These are phyloP conservation scores for Digitonthophagus gazella DNA, from an alignment of 2,888 invertebrate species.

Conservation along the genomic window DNA sequence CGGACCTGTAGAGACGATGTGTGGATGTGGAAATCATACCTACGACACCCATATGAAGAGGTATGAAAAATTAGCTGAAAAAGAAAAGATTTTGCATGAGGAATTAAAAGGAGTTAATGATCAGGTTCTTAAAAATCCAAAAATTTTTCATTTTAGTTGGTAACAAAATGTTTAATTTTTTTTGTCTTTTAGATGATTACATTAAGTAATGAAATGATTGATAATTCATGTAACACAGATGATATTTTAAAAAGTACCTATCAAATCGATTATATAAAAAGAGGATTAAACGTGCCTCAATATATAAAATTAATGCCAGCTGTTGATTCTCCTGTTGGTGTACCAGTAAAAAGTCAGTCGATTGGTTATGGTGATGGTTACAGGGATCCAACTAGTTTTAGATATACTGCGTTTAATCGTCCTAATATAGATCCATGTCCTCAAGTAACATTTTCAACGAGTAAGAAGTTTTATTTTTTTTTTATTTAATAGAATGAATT, in stretches of 20 bases:
- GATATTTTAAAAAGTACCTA: slow-evolving; percentile 64
- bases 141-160: too few species aligned
- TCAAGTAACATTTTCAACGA: slow-evolving; percentile 43
- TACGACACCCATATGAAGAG: slow-evolving; percentile 61
- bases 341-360: slow-evolving; percentile 58
- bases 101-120: slow-evolving; percentile 45
- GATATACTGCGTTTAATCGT: slow-evolving; percentile 55
- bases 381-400: slow-evolving; percentile 63
- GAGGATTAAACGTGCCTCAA: slow-evolving; percentile 56
- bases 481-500: background rate
- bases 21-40: slow-evolving; percentile 63
- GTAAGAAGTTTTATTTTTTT: slow-evolving; percentile 36
- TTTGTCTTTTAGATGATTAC: slow-evolving; percentile 56
- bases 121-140: too few species aligned
- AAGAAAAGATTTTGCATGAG: slow-evolving; percentile 59
- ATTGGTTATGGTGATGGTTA: slow-evolving; percentile 60
- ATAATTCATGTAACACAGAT: slow-evolving; percentile 62
- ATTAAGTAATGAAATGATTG: slow-evolving; percentile 61
- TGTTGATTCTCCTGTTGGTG: slow-evolving; percentile 59
- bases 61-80: slow-evolving; percentile 61
- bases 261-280: slow-evolving; percentile 60
- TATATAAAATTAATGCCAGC: slow-evolving; percentile 61
- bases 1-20: slow-evolving; percentile 60
- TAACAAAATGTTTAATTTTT: too few species aligned
- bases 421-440: slow-evolving; percentile 58